A percentile compares a stretch with the other conserved stretches of the same genome.
Conservation (phyloP, 2,888 invertebrate species). For the Mesorhabditis belari region DNA sequence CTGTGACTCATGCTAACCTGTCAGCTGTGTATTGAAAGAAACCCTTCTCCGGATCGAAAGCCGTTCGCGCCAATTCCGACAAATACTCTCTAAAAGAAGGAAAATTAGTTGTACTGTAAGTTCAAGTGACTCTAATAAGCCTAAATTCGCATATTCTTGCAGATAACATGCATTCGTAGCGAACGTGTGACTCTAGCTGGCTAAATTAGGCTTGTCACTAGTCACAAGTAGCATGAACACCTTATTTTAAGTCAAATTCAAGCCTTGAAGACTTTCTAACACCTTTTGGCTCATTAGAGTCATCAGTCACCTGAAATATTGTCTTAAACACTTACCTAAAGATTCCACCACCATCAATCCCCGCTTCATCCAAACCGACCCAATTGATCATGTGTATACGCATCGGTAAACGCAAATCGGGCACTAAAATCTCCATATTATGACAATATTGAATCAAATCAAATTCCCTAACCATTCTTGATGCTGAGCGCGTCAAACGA, state of each 20-base stretch:
- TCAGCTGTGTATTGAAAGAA: constrained; percentile 63
- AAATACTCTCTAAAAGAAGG: constrained; percentile 74
- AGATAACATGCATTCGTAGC: too few relatives aligned
- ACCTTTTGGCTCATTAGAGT: too few relatives aligned
- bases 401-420: constrained; percentile 76
- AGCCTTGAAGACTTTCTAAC: too few relatives aligned
- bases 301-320: neutral
- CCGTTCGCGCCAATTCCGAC: constrained; percentile 73
- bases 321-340: constrained; percentile 62
- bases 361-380: constrained; percentile 85
- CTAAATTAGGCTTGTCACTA: too few relatives aligned
- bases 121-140: too few relatives aligned
- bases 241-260: too few relatives aligned
- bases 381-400: constrained; percentile 68
- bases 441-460: neutral
- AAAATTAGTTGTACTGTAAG: too few relatives aligned
- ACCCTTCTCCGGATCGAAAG: constrained; percentile 61
- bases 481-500: constrained; percentile 85
- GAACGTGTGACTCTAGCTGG: too few relatives aligned
- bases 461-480: constrained; percentile 67
- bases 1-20: constrained; percentile 1
- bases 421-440: constrained; percentile 62
- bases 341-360: constrained; percentile 93
- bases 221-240: too few relatives aligned
- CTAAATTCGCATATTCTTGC: too few relatives aligned